phyloP scores from a whole-genome alignment of 2,113 vertebrate species.

The Zosterops borbonicus region DNA sequence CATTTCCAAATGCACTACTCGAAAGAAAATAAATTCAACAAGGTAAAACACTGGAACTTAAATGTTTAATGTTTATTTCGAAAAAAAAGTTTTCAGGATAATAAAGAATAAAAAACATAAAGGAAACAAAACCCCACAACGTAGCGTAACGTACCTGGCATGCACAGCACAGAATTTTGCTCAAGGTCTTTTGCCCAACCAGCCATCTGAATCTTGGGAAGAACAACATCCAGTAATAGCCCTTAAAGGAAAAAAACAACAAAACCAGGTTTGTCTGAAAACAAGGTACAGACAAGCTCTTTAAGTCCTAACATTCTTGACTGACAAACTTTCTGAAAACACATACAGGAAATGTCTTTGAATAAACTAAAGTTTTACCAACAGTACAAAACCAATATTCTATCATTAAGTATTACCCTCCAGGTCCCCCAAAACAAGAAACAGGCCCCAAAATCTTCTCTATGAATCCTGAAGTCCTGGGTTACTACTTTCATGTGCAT shows the following conservation, averaged over 20 bases:
- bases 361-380: neutral
- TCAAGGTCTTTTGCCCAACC: constrained; percentile 30
- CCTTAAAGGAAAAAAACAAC: neutral
- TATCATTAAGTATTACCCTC: neutral
- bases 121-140: neutral
- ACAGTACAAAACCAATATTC: neutral
- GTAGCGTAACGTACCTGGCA: constrained; percentile 68
- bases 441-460: neutral
- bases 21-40: constrained; percentile 8
- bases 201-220: constrained; percentile 47
- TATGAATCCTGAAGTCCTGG: neutral
- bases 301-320: neutral
- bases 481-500: neutral
- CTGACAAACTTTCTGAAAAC: neutral
- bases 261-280: constrained; percentile 26
- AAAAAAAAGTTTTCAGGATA: neutral
- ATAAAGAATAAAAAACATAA: neutral
- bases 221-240: neutral
- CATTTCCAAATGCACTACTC: neutral
- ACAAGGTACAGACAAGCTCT: neutral
- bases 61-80: neutral
- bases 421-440: neutral
- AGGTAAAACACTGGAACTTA: neutral
- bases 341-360: fast-evolving
- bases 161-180: neutral